phyloP scores from a whole-genome alignment of 2,113 vertebrate species.

The Mystacornis crossleyi region DNA sequence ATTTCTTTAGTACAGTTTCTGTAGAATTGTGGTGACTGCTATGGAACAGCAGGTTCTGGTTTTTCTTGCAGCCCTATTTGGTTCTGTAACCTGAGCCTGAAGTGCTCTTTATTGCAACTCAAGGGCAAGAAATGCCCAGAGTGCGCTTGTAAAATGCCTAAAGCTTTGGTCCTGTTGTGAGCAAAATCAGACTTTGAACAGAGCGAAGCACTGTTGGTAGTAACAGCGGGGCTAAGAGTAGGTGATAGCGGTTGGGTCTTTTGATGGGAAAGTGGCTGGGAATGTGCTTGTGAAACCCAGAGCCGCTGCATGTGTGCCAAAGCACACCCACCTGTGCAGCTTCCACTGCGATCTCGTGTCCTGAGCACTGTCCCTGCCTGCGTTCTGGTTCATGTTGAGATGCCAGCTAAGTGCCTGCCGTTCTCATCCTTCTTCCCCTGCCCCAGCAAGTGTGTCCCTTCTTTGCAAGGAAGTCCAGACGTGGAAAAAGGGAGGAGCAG shows the following conservation, averaged over 20 bases:
- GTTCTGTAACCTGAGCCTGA: neutral
- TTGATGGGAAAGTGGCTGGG: neutral
- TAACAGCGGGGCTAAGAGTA: neutral
- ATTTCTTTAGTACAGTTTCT: neutral
- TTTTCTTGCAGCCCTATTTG: neutral
- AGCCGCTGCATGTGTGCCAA: rapidly evolving
- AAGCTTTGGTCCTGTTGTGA: neutral
- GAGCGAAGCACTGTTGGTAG: rapidly evolving
- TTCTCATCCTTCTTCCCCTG: rapidly evolving
- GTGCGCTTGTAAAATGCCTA: neutral
- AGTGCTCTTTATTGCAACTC: neutral
- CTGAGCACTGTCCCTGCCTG: neutral
- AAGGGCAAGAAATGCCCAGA: neutral
- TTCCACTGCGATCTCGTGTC: rapidly evolving
- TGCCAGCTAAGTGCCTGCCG: rapidly evolving
- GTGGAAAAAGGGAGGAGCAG: neutral
- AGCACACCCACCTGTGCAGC: neutral
- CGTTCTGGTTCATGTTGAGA: neutral
- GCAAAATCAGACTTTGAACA: neutral
- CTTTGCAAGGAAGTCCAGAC: neutral
- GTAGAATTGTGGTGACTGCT: neutral
- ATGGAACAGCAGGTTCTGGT: neutral
- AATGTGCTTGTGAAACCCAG: neutral
- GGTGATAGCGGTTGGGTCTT: neutral
- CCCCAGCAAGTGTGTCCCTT: neutral